phyloP scores from a whole-genome alignment of 2,113 vertebrate genomes.

The Phocoena sinus region DNA sequence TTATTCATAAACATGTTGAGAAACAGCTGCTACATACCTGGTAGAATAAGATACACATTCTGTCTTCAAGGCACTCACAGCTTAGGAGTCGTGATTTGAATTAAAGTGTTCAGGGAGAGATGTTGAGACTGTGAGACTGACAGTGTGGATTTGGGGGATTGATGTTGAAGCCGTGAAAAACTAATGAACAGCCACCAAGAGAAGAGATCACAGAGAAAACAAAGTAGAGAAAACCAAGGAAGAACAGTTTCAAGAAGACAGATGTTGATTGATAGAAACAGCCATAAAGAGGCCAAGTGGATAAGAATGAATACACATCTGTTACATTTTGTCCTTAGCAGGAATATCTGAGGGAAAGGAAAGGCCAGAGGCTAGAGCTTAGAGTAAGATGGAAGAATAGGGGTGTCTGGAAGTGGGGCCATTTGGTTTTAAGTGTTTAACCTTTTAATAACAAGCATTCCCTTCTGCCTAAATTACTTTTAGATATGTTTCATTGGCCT shows the following conservation, averaged over 20 bases:
- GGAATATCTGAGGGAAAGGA: background rate
- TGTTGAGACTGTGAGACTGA: background rate
- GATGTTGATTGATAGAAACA: background rate
- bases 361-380: background rate
- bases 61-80: background rate
- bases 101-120: background rate
- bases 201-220: background rate
- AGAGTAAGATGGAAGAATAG: background rate
- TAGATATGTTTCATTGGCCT: constrained; percentile 40
- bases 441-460: background rate
- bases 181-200: background rate
- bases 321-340: background rate
- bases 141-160: background rate
- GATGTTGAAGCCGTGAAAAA: background rate
- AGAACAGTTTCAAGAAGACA: background rate
- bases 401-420: background rate
- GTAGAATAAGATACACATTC: background rate
- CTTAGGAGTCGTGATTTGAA: background rate
- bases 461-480: constrained; percentile 10
- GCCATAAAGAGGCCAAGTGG: background rate
- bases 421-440: background rate
- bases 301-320: background rate
- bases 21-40: background rate
- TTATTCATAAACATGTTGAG: background rate
- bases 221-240: background rate